Evolutionary conservation across 2,888 invertebrate species (phyloP).

Genomic region (Autographa pulchrina): DNA sequence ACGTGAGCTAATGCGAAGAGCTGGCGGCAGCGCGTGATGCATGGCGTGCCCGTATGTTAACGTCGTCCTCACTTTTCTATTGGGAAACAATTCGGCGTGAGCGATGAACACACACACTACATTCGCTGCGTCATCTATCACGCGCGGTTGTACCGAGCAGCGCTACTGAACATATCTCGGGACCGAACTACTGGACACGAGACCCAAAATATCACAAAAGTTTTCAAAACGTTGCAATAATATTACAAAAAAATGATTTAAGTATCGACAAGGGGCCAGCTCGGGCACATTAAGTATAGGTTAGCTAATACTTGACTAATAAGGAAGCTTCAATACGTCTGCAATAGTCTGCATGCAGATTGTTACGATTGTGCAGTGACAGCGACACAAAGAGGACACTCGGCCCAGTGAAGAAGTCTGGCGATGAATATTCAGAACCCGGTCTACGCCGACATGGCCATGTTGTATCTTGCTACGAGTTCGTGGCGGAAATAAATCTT

Average conservation of each 20-base stretch:
- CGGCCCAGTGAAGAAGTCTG: conserved; percentile 15
- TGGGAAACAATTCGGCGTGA: conserved; percentile 32
- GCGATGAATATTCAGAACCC: conserved; percentile 48
- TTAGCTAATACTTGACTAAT: too few species aligned
- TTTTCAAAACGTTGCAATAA: too few species aligned
- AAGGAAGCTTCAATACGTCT: conserved; percentile 23
- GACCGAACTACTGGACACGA: not conserved
- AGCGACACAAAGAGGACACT: conserved; percentile 26
- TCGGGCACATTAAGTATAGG: too few species aligned
- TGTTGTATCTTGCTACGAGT: too few species aligned
- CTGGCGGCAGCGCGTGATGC: conserved; percentile 1
- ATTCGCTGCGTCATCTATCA: conserved; percentile 25
- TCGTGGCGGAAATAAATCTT: too few species aligned
- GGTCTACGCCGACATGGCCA: too few species aligned
- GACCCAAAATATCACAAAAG: not conserved
- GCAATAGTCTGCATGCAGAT: too few species aligned
- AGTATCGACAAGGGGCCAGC: not conserved
- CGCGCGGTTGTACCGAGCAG: not conserved
- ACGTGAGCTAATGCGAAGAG: conserved; percentile 1
- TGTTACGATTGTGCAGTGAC: conserved; percentile 1
- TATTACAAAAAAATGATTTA: too few species aligned
- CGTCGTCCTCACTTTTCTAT: conserved; percentile 25
- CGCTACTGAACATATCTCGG: not conserved
- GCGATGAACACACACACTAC: conserved; percentile 28
- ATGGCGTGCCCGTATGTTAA: conserved; percentile 19